Base-by-base conservation (phyloP, 2,888 invertebrate genomes). In the Timema podura region DNA sequence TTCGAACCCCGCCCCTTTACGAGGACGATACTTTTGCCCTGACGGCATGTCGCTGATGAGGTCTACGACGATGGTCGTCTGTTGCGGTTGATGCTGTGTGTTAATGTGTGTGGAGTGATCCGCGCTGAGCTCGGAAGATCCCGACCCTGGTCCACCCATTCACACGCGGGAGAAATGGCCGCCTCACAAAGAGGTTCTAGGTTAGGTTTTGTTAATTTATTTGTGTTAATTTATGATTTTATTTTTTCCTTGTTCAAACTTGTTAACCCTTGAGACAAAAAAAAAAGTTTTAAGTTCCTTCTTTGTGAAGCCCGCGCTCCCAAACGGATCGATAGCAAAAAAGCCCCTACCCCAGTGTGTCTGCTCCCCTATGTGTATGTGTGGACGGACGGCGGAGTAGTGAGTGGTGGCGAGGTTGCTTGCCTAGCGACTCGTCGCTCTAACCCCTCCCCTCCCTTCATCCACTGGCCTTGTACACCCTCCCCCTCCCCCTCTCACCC, bases 101-200 rank as follows among this genome's bases (percentile, higher is more conserved):
- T 15, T 13, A 7, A 13, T 16, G 67, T 67, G 49, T 10, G 49
- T 67, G 67, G 68, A 48, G 44, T 68, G 49, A 48, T 72, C 72
- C 70, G 72, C 70, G 70, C 72, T 72, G 11, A 72, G 72, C 59
- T 72, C 68, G 68, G 72, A 70, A 10, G 68, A 67, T 47, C 49
- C 70, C 8, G 72, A 69, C 45, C 70, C 72, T 57, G 72, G 72
- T 45, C 72, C 66, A 72, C 72, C 72, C 72, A 72, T 72, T 72
- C 72, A 72, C 71, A 46, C 65, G 66, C 68, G 48, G 49, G 69
- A 65, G 54, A 51, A 54, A 65, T 65, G 49, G 47, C 30, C n/a
- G n/a, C n/a, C n/a, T n/a, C n/a, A n/a, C n/a, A n/a, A n/a, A n/a
- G n/a, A n/a, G n/a, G n/a, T n/a, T n/a, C n/a, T n/a, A n/a, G n/a